Base-by-base conservation (phyloP, 2,888 invertebrate genomes). In the Polylopha cassiicola region DNA sequence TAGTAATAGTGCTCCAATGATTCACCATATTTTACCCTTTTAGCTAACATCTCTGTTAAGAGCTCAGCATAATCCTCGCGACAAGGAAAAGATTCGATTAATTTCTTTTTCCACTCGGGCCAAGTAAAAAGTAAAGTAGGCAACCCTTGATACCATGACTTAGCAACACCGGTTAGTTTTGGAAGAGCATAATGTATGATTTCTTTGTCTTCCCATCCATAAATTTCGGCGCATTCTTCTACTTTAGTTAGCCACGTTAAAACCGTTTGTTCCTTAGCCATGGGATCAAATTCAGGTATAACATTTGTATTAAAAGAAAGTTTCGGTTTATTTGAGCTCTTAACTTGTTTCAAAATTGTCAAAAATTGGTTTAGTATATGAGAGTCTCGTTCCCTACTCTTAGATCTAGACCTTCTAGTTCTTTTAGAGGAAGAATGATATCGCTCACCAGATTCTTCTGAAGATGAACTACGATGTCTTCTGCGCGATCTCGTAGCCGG, bases 211-310 rank as follows among this genome's bases (percentile, higher is more conserved):
- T 32, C 27, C 32, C 39, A 39, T 0, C 24, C 23, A 11, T 43
- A 43, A 2, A 43, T 31, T 22, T 34, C 18, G 2, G 41, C 22
- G 15, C 41, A 36, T 20, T 41, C 41, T 4, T 41, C 41, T 10
- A 41, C 32, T 20, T 43, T 48, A 9, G 28, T 43, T 20, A 48
- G n/a, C 47, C 43, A 48, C 7, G 37, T 31, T 6, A 37, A 9
- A 1, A 43, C 8, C 5, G 39, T 42, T 20, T 47, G 44, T 10
- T 44, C 44, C 14, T 37, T 39, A 2, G 28, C 16, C 20, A 39
- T 30, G 1, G 47, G 44, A 11, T 44, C 47, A 21, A 47, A 42
- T 11, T 47, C 47, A 4, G 44, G 47, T 3, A 45, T 17, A 3
- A 45, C 31, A 28, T 45, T 45, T 4, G 30, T 27, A 23, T 37